Base-by-base conservation (phyloP, 2,113 vertebrate genomes). In the Nasalis larvatus region DNA sequence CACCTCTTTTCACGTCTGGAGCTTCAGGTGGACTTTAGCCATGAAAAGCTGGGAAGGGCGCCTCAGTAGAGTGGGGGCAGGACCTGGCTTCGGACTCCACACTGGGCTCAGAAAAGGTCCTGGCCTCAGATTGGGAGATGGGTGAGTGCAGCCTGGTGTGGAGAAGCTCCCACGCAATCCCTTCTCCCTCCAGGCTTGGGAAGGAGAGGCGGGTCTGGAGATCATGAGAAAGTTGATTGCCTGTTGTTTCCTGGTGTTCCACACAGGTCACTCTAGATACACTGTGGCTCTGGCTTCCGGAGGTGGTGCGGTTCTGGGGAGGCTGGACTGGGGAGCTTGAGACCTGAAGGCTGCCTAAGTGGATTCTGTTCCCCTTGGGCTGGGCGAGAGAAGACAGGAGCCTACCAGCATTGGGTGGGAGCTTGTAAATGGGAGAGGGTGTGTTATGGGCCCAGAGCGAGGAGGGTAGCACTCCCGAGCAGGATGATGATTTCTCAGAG, bases 1-100 rank as follows among this genome's bases (percentile, higher is more conserved):
- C 42, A 47, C 86, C 49, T 68, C 69, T 56, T 23, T 98, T 94
- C 94, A 97, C 13, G 0, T 95, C 92, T 85, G 74, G 94, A 91
- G 73, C 49, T 93, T 93, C 63, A 71, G n/a, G 93, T 97, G 98
- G 97, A 99, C 98, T 99, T 99, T 97, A 98, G 84, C 95, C 0
- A 0, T 42, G 94, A 94, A 63, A 4, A 82, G 14, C 84, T 78
- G 92, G 89, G 81, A 92, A 96, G 87, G 88, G 37, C 0, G 3
- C 45, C 32, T 81, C 17, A 82, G 74, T 25, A 91, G 76, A 9
- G 16, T 77, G 18, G 80, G 37, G 68, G 18, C 17, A 86, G 91
- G 60, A 83, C 90, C 80, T 87, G 68, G 18, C 52, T 68, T 86
- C 95, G 47, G 47, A 92, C 32, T 96, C 35, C 49, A 30, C 69